phyloP scores from a whole-genome alignment of 1,140 invertebrate genomes.

The Pseudomyrmex gracilis region DNA sequence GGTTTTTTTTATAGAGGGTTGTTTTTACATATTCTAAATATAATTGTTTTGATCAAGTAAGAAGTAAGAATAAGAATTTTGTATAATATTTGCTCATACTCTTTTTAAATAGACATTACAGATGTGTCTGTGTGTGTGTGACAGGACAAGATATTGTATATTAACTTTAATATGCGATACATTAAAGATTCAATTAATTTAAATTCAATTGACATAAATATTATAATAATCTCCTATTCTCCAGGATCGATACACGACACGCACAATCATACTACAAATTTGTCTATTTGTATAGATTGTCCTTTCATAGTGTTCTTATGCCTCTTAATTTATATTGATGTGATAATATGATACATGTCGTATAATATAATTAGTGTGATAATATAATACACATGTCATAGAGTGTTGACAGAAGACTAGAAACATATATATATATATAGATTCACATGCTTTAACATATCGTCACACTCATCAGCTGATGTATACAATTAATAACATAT shows the following conservation, averaged over 20 bases:
- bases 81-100: constrained; percentile 42
- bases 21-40: constrained; percentile 43
- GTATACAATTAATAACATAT: constrained; percentile 37
- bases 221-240: constrained; percentile 58
- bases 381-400: no score
- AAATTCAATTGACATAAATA: constrained; percentile 26
- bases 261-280: constrained; percentile 71
- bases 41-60: constrained; percentile 65
- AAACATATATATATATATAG: constrained; percentile 59
- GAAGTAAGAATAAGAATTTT: constrained; percentile 66
- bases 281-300: constrained; percentile 73
- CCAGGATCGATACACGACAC: constrained; percentile 41
- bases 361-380: not conserved
- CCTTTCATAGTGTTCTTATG: constrained; percentile 66
- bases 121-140: constrained; percentile 18
- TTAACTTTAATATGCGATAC: constrained; percentile 29
- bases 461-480: constrained; percentile 29
- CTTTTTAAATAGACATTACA: constrained; percentile 14
- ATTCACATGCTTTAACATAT: constrained; percentile 61
- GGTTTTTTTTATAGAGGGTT: no score
- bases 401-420: constrained; percentile 26
- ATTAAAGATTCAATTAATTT: constrained; percentile 25
- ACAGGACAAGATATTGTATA: constrained; percentile 20
- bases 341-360: constrained; percentile 41
- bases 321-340: constrained; percentile 50